phyloP scores from a whole-genome alignment of 2,888 invertebrate genomes.

The Empis stercorea region DNA sequence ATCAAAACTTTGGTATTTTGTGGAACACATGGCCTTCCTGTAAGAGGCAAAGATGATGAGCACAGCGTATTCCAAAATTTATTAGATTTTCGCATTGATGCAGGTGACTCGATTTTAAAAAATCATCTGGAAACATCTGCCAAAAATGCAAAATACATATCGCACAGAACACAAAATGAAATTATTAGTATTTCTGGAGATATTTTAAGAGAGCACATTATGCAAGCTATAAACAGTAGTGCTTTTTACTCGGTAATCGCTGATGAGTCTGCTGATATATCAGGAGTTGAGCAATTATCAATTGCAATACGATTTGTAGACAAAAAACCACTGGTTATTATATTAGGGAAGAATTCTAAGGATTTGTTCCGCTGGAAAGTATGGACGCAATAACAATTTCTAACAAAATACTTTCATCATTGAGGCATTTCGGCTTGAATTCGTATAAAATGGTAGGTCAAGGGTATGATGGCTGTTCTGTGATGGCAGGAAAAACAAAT shows the following conservation, averaged over 20 bases:
- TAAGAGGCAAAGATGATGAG: conserved; percentile 15
- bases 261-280: conserved; percentile 19
- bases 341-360: too few relatives aligned
- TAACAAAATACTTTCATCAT: conserved; percentile 16
- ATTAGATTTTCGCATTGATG: conserved; percentile 14
- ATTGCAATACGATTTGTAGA: conserved; percentile 18
- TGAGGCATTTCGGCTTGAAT: conserved; percentile 11
- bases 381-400: conserved; percentile 18
- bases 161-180: too few relatives aligned
- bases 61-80: conserved; percentile 14
- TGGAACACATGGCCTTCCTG: conserved; percentile 17
- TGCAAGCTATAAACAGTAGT: conserved; percentile 16
- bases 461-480: conserved; percentile 20
- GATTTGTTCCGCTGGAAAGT: conserved; percentile 17
- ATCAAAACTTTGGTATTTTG: conserved; percentile 17
- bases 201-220: conserved; percentile 17
- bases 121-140: conserved; percentile 17
- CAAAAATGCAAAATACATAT: too few relatives aligned
- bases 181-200: too few relatives aligned
- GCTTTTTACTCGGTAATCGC: conserved; percentile 17
- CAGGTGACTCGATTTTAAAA: conserved; percentile 17
- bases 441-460: conserved; percentile 16
- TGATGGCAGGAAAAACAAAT: conserved; percentile 19
- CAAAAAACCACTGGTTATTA: conserved; percentile 11
- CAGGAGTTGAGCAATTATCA: conserved; percentile 18